These are phyloP conservation scores for Pipa parva DNA, from an alignment of 2,113 vertebrate species.

Conservation along the genomic window DNA sequence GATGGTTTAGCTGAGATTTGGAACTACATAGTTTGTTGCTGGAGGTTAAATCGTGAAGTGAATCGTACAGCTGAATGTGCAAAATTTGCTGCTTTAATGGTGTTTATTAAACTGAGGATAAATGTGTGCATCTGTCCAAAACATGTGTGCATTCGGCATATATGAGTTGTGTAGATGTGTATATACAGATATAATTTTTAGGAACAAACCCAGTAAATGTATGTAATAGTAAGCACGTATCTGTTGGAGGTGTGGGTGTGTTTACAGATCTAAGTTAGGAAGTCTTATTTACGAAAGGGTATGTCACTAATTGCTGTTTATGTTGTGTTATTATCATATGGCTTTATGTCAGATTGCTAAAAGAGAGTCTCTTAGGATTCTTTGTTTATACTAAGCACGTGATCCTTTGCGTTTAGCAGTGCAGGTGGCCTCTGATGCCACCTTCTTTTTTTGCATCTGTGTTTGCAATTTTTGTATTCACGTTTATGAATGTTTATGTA, in stretches of 20 bases:
- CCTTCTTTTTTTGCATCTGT: neutral
- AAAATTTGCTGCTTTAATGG: no score
- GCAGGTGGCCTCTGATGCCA: neutral
- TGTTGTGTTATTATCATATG: neutral
- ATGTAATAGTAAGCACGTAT: slow-evolving; percentile 21
- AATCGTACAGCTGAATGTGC: no score
- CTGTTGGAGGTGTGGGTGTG: slow-evolving; percentile 8
- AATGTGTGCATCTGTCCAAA: slow-evolving; percentile 17
- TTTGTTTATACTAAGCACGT: neutral
- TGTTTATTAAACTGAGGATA: slow-evolving; percentile 24
- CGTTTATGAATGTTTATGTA: neutral
- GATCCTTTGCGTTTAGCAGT: neutral
- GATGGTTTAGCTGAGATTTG: no score
- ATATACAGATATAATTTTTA: no score
- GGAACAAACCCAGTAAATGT: slow-evolving; percentile 7
- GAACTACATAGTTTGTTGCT: no score
- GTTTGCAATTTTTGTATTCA: slow-evolving; percentile 1
- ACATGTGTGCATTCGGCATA: slow-evolving; percentile 17
- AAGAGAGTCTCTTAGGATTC: neutral
- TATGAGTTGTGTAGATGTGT: neutral
- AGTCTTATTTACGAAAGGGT: neutral
- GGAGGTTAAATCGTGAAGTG: no score
- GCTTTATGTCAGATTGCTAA: slow-evolving; percentile 2
- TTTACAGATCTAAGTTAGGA: slow-evolving; percentile 7
- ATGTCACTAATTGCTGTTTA: neutral